phyloP scores from a whole-genome alignment of 2,113 vertebrate genomes.

The Anarrhichthys ocellatus region DNA sequence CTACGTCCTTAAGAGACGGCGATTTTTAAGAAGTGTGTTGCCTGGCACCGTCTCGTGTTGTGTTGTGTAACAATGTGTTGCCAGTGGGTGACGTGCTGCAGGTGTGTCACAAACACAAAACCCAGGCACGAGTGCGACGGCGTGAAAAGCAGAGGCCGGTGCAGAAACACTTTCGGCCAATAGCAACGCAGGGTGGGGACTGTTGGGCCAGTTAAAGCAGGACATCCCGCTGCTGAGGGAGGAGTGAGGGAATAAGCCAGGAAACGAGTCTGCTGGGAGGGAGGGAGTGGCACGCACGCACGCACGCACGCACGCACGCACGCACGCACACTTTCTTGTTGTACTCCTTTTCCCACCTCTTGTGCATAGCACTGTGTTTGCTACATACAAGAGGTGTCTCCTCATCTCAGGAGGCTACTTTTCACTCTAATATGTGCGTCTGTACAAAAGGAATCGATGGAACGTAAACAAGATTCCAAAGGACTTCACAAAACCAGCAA shows the following conservation, averaged over 20 bases:
- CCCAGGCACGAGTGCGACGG: too few relatives aligned
- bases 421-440: neutral
- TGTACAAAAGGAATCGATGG: neutral
- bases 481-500: conserved; percentile 14
- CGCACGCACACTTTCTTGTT: neutral
- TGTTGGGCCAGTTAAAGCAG: conserved; percentile 29
- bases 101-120: conserved; percentile 19
- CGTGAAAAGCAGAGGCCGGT: neutral
- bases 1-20: neutral
- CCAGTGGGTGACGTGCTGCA: neutral
- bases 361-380: neutral
- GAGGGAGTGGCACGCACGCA: neutral
- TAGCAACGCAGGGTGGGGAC: conserved; percentile 22
- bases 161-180: conserved; percentile 24
- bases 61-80: neutral
- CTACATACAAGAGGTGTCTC: neutral
- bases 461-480: conserved; percentile 30
- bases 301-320: neutral
- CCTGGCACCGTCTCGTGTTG: neutral
- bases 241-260: conserved; percentile 15
- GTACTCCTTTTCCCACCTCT: too few relatives aligned
- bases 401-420: neutral
- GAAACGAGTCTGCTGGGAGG: conserved; percentile 21
- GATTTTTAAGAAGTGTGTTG: neutral
- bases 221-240: conserved; percentile 40